phyloP scores from a whole-genome alignment of 2,113 vertebrate species.

The Equus przewalskii region DNA sequence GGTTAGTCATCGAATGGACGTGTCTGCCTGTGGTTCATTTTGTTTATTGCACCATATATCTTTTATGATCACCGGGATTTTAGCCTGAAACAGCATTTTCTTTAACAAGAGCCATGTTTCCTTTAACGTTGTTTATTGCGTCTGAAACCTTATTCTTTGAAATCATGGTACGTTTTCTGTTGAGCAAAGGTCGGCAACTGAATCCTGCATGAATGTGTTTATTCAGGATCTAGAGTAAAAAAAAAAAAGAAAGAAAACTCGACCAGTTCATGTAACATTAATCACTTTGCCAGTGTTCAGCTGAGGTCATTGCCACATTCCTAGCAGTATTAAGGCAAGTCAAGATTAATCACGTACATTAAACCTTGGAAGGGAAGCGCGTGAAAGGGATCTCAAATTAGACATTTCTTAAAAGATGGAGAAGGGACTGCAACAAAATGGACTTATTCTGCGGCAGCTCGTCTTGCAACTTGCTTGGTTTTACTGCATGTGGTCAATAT shows the following conservation, averaged over 20 bases:
- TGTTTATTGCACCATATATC: slow-evolving; percentile 91
- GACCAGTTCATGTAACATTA: slow-evolving; percentile 90
- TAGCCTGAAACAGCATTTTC: slow-evolving; percentile 91
- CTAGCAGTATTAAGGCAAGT: slow-evolving; percentile 89
- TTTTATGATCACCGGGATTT: slow-evolving; percentile 90
- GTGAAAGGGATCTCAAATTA: slow-evolving; percentile 89
- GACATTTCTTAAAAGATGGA: slow-evolving; percentile 86
- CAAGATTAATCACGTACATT: slow-evolving; percentile 91
- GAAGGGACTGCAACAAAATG: slow-evolving; percentile 81
- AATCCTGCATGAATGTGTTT: slow-evolving; percentile 90
- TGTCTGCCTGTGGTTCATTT: slow-evolving; percentile 89
- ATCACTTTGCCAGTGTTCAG: slow-evolving; percentile 90
- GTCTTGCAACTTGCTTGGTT: slow-evolving; percentile 72
- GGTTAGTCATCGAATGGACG: slow-evolving; percentile 85
- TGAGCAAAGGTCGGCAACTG: slow-evolving; percentile 89
- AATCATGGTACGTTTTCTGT: slow-evolving; percentile 88
- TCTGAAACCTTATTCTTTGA: slow-evolving; percentile 89
- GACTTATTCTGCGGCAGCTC: slow-evolving; percentile 75
- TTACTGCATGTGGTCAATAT: slow-evolving; percentile 46
- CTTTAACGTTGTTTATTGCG: slow-evolving; percentile 89
- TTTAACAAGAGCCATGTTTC: slow-evolving; percentile 89
- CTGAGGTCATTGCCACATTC: slow-evolving; percentile 91
- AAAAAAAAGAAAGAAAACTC: not conserved
- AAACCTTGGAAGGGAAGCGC: slow-evolving; percentile 87
- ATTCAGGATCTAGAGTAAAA: slow-evolving; percentile 86